Conservation (phyloP, 2,797 vertebrate species). For the Clangula hyemalis region DNA sequence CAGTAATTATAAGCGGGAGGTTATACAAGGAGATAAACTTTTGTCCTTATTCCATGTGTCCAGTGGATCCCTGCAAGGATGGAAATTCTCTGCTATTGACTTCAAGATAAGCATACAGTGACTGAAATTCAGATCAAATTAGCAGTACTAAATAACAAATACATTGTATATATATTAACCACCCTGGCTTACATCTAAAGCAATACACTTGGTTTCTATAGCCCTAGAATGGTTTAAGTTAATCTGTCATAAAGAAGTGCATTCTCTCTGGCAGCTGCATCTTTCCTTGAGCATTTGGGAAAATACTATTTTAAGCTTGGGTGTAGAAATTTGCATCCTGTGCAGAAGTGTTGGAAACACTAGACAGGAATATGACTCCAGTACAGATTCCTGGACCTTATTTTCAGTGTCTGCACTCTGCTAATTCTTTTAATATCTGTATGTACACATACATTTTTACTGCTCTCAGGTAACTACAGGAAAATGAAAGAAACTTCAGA, state of each 20-base stretch:
- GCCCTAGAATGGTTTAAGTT: constrained; percentile 9
- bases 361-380: constrained; percentile 35
- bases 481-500: constrained; percentile 27
- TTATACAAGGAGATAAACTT: fast-evolving
- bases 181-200: constrained; percentile 42
- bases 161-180: constrained; percentile 11
- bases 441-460: constrained; percentile 31
- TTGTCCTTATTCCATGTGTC: neutral
- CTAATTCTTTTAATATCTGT: constrained; percentile 48
- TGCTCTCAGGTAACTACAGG: constrained; percentile 17
- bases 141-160: neutral
- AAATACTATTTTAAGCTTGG: constrained; percentile 53
- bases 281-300: constrained; percentile 40
- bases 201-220: constrained; percentile 48
- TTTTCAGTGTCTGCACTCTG: neutral
- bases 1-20: neutral
- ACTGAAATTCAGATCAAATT: neutral
- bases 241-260: constrained; percentile 39
- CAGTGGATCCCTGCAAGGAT: neutral
- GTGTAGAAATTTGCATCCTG: constrained; percentile 50
- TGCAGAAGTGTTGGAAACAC: constrained; percentile 38
- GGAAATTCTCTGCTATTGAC: neutral
- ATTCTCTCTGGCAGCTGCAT: constrained; percentile 28
- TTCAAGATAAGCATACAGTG: neutral
- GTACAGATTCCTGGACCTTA: constrained; percentile 1